phyloP scores from a whole-genome alignment of 1,140 invertebrate genomes.

The Prorops nasuta region DNA sequence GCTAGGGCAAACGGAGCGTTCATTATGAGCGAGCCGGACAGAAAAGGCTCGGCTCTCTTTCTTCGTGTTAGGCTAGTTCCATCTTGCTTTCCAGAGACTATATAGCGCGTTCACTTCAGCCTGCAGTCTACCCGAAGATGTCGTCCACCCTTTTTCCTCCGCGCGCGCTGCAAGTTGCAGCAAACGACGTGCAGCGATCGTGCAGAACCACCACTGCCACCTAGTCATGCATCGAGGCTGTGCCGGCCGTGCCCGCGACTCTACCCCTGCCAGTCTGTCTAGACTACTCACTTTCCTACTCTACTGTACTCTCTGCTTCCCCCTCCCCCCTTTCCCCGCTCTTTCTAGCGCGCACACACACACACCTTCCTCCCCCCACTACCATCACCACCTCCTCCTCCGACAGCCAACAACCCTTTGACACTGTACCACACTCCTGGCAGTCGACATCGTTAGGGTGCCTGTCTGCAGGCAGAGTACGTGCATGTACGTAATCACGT shows the following conservation, averaged over 20 bases:
- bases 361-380: constrained; percentile 17
- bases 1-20: constrained; percentile 16
- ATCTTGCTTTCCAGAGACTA: constrained; percentile 7
- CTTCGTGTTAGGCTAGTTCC: constrained; percentile 21
- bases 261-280: constrained; percentile 47
- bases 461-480: neutral
- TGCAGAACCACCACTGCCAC: constrained; percentile 30
- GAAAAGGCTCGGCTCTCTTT: constrained; percentile 23
- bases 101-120: constrained; percentile 28
- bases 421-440: constrained; percentile 25
- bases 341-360: no score
- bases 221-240: constrained; percentile 28
- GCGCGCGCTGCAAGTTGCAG: constrained; percentile 16
- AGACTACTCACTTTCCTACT: constrained; percentile 52
- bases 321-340: neutral
- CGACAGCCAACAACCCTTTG: constrained; percentile 31
- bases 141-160: constrained; percentile 11
- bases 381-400: constrained; percentile 19
- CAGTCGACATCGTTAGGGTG: constrained; percentile 17
- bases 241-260: constrained; percentile 30
- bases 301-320: constrained; percentile 42
- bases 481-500: constrained; percentile 3
- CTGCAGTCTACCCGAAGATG: constrained; percentile 31
- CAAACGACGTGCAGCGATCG: constrained; percentile 14
- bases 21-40: constrained; percentile 25